Percentiles rank a stretch among this genome's conserved stretches.
phyloP scores from a whole-genome alignment of 2,888 invertebrate genomes.

The Pachydiplax longipennis region DNA sequence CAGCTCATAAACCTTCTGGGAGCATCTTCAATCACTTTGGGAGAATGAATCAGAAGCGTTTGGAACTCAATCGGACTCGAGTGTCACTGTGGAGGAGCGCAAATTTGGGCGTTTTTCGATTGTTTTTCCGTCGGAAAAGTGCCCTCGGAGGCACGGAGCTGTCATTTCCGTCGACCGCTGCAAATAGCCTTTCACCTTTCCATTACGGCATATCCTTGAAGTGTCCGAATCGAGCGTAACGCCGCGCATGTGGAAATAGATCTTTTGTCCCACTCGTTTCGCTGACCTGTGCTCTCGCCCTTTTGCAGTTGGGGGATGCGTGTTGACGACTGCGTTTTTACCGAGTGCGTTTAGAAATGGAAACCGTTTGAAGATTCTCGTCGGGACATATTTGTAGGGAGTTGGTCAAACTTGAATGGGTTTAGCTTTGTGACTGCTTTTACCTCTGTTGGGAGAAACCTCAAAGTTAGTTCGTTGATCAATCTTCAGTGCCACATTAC shows the following conservation, averaged over 20 bases:
- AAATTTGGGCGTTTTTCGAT: neutral
- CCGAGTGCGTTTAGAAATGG: too few species aligned
- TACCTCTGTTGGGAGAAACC: too few species aligned
- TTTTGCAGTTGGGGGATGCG: neutral
- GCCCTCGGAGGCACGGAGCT: neutral
- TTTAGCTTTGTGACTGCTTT: too few species aligned
- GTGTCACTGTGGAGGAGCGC: neutral
- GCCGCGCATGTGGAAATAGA: neutral
- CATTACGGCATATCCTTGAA: neutral
- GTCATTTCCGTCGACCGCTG: neutral
- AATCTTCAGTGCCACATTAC: too few species aligned
- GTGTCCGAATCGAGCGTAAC: neutral
- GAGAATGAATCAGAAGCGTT: neutral
- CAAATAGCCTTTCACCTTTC: constrained; percentile 1
- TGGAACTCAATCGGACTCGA: neutral
- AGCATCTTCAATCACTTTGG: neutral
- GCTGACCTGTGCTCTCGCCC: neutral
- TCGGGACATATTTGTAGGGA: too few species aligned
- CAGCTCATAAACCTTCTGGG: too few species aligned
- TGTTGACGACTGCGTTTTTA: neutral
- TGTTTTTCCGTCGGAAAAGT: neutral
- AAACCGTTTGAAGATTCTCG: too few species aligned
- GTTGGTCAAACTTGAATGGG: too few species aligned
- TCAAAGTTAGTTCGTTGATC: too few species aligned
- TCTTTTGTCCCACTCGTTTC: neutral